phyloP scores from a whole-genome alignment of 2,797 vertebrate genomes.

The Poecilia velifera region DNA sequence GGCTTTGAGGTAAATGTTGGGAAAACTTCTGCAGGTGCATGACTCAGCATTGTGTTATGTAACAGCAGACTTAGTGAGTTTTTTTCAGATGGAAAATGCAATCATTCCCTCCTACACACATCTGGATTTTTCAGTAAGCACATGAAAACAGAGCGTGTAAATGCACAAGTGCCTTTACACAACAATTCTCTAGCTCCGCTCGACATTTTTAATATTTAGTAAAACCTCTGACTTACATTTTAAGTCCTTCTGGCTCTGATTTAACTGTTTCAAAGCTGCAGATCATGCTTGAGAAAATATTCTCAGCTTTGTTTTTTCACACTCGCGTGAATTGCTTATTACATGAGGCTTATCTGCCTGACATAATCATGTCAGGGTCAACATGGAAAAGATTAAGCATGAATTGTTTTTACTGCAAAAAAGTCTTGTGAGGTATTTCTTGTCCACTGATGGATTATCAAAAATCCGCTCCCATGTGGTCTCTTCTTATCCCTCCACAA shows the following conservation, averaged over 20 bases:
- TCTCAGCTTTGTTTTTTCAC: not conserved
- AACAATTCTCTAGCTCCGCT: not conserved
- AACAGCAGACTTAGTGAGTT: not conserved
- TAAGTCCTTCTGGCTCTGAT: not conserved
- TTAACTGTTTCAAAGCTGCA: not conserved
- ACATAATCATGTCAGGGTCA: slow-evolving; percentile 14
- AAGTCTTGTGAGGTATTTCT: slow-evolving; percentile 5
- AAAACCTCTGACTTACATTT: not conserved
- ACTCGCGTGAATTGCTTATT: slow-evolving; percentile 26
- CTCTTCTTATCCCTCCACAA: slow-evolving; percentile 42
- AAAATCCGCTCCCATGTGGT: slow-evolving; percentile 47
- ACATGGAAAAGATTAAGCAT: slow-evolving; percentile 23
- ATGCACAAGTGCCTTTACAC: not conserved
- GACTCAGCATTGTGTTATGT: not conserved
- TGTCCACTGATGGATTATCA: slow-evolving; percentile 42
- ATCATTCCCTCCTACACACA: slow-evolving; percentile 2
- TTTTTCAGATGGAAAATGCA: not conserved
- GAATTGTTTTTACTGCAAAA: slow-evolving; percentile 31
- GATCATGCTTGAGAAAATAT: not conserved
- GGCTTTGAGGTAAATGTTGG: not conserved
- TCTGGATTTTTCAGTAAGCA: not conserved
- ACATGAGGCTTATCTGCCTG: slow-evolving; percentile 21
- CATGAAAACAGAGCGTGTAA: not conserved
- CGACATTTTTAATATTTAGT: not conserved
- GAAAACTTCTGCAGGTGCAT: not conserved